Evolutionary conservation across 2,113 vertebrate genomes (phyloP).

Genomic region (Asarcornis scutulata): DNA sequence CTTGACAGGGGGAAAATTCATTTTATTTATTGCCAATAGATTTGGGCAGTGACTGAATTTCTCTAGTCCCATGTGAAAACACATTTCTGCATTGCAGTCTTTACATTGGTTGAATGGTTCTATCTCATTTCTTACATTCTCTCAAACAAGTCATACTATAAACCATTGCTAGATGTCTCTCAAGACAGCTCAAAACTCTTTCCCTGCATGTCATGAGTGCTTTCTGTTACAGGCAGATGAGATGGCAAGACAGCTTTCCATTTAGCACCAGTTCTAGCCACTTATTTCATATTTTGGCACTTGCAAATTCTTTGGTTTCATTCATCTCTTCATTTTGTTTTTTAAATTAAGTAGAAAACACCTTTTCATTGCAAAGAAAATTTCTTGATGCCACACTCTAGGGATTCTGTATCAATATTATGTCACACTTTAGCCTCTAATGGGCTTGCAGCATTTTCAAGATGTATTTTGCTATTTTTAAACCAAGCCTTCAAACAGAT

Average conservation of each 20-base stretch:
- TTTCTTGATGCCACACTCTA: not conserved
- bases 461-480: not conserved
- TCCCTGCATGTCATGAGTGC: rapidly evolving
- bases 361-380: not conserved
- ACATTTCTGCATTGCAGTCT: rapidly evolving
- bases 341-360: not conserved
- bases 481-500: not conserved
- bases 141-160: not conserved
- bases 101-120: not conserved
- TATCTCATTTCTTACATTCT: not conserved
- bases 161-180: not conserved
- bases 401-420: not conserved
- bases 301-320: not conserved
- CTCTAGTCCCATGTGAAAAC: not conserved
- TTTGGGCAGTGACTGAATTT: not conserved
- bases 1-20: too few relatives aligned
- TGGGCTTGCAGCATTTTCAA: not conserved
- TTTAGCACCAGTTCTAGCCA: not conserved
- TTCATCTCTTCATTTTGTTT: not conserved
- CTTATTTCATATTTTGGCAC: not conserved
- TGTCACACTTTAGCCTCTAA: not conserved
- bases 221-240: not conserved
- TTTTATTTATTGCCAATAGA: not conserved
- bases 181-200: not conserved
- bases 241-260: not conserved